A percentile compares a stretch with the other conserved stretches of the same genome.
Evolutionary conservation across 2,113 vertebrate genomes (phyloP).

Genomic region (Hemiprocne comata): DNA sequence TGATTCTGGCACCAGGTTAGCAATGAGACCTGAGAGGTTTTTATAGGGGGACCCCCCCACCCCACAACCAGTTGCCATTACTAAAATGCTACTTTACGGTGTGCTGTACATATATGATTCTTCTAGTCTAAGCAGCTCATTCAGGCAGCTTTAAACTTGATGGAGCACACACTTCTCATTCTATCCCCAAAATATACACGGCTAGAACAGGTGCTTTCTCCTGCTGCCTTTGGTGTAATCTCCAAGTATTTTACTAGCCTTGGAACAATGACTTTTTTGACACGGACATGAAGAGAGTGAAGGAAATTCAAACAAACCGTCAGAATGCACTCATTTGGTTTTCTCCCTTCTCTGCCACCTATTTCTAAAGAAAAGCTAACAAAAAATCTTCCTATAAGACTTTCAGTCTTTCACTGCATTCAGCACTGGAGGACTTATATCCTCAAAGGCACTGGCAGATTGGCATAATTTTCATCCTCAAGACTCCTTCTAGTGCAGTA

Average conservation of each 20-base stretch:
- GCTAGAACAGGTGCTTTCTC: background rate
- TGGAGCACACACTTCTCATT: background rate
- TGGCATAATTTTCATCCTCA: background rate
- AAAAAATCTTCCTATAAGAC: background rate
- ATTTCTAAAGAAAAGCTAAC: background rate
- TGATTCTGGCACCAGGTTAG: background rate
- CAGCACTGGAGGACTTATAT: background rate
- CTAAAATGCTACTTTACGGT: background rate
- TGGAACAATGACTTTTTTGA: background rate
- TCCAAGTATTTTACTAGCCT: background rate
- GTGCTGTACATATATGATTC: accelerated
- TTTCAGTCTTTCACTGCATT: background rate
- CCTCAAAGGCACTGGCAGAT: background rate
- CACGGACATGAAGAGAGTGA: background rate
- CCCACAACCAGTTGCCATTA: background rate
- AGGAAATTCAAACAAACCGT: background rate
- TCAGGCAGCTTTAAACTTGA: background rate
- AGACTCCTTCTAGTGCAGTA: background rate
- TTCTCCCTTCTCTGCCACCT: background rate
- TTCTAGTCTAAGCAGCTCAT: background rate
- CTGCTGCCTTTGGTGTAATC: background rate
- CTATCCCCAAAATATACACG: background rate
- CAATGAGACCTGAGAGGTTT: background rate
- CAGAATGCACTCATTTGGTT: background rate
- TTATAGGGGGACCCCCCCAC: background rate